Conservation (phyloP, 1,140 invertebrate genomes). For the Campoletis sonorensis region DNA sequence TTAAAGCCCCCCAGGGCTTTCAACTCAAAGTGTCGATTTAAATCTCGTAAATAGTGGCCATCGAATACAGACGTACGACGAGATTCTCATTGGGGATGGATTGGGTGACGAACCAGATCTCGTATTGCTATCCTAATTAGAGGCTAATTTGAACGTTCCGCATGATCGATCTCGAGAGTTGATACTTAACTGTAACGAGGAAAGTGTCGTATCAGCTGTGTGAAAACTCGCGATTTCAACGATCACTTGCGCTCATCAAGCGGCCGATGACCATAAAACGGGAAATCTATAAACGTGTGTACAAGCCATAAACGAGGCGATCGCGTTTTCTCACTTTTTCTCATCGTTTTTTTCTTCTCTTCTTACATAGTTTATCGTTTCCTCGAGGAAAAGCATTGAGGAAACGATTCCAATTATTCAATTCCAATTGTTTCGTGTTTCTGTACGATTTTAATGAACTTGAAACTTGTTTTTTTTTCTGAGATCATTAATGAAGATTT, state of each 20-base stretch:
- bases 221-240: slow-evolving; percentile 20
- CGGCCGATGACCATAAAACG: slow-evolving; percentile 16
- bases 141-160: slow-evolving; percentile 3
- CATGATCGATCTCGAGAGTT: not conserved
- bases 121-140: not conserved
- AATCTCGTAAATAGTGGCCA: not conserved
- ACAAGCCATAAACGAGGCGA: slow-evolving; percentile 1
- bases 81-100: not conserved
- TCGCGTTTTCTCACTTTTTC: not conserved
- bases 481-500: too few relatives aligned
- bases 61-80: not conserved
- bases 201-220: not conserved
- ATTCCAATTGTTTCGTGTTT: too few relatives aligned
- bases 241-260: not conserved
- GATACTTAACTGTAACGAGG: not conserved
- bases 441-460: too few relatives aligned
- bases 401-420: not conserved
- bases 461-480: not conserved
- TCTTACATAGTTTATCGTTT: not conserved
- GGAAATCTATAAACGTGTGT: not conserved
- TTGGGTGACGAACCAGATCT: not conserved
- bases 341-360: not conserved
- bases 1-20: too few relatives aligned
- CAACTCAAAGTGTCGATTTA: too few relatives aligned
- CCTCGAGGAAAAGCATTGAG: not conserved